Conservation (phyloP, 2,888 invertebrate species). For the Neria commutata region DNA sequence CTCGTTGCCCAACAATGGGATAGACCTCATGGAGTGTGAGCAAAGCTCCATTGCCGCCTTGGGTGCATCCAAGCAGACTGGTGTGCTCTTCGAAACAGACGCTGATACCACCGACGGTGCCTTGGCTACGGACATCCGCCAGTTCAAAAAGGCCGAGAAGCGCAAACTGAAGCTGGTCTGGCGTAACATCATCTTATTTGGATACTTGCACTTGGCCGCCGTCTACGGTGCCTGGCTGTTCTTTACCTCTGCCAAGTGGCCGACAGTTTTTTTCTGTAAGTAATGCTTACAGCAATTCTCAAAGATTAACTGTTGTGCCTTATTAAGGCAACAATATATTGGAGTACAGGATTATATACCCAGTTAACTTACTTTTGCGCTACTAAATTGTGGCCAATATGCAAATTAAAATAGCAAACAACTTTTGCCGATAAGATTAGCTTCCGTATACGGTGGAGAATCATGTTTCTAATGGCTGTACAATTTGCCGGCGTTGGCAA, state of each 20-base stretch:
- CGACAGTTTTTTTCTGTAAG: slow-evolving; percentile 77
- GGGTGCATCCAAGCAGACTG: slow-evolving; percentile 54
- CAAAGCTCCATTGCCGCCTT: slow-evolving; percentile 5
- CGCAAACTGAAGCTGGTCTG: slow-evolving; percentile 72
- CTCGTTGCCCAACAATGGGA: slow-evolving; percentile 23
- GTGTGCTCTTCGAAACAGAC: slow-evolving; percentile 71
- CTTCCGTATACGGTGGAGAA: no score
- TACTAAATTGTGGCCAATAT: no score
- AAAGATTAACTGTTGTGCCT: no score
- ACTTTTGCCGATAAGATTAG: no score
- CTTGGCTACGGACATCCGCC: slow-evolving; percentile 64
- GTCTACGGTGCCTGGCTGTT: slow-evolving; percentile 76
- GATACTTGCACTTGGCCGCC: slow-evolving; percentile 75
- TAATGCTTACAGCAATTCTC: no score
- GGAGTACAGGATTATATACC: no score
- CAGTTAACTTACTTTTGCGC: no score
- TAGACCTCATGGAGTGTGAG: slow-evolving; percentile 12
- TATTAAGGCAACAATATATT: no score
- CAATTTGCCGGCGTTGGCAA: no score
- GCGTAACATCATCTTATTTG: slow-evolving; percentile 80
- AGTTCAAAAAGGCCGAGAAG: slow-evolving; percentile 65
- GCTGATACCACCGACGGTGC: slow-evolving; percentile 69
- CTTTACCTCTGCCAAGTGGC: slow-evolving; percentile 74
- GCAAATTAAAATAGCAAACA: no score
- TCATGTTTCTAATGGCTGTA: no score